phyloP scores from a whole-genome alignment of 2,113 vertebrate genomes.

The Dicrurus megarhynchus region DNA sequence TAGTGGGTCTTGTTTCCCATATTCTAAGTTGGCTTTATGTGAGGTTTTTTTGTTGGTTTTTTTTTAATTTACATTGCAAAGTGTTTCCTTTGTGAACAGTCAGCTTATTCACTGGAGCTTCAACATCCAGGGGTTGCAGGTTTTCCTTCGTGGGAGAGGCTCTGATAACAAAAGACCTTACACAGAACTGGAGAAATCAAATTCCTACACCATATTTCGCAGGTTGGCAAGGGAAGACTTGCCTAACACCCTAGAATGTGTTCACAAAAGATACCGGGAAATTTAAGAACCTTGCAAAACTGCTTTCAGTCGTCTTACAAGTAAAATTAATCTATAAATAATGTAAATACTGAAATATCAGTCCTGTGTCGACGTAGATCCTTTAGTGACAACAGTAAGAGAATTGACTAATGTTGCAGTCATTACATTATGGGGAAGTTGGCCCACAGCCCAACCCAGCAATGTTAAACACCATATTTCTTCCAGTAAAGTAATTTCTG shows the following conservation, averaged over 20 bases:
- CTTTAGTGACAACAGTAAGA: neutral
- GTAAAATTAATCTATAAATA: neutral
- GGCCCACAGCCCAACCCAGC: neutral
- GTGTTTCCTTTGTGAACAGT: neutral
- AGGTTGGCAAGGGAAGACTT: neutral
- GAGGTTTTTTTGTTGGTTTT: neutral
- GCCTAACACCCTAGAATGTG: neutral
- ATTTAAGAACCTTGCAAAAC: neutral
- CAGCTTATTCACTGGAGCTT: neutral
- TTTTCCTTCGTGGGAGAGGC: neutral
- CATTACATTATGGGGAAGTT: neutral
- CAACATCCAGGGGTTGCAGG: neutral
- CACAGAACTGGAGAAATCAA: neutral
- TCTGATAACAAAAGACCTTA: neutral
- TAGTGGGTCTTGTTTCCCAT: neutral
- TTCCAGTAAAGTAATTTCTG: slow-evolving; percentile 2
- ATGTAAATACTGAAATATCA: neutral
- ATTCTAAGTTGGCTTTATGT: neutral
- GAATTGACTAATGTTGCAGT: neutral
- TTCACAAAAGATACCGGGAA: neutral
- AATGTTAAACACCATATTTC: neutral
- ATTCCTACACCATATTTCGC: neutral
- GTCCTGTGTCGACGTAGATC: neutral
- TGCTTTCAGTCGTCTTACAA: neutral
- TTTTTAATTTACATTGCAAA: neutral